These are phyloP conservation scores for Drosophila bocqueti DNA, from an alignment of 1,140 invertebrate species.

Conservation along the genomic window DNA sequence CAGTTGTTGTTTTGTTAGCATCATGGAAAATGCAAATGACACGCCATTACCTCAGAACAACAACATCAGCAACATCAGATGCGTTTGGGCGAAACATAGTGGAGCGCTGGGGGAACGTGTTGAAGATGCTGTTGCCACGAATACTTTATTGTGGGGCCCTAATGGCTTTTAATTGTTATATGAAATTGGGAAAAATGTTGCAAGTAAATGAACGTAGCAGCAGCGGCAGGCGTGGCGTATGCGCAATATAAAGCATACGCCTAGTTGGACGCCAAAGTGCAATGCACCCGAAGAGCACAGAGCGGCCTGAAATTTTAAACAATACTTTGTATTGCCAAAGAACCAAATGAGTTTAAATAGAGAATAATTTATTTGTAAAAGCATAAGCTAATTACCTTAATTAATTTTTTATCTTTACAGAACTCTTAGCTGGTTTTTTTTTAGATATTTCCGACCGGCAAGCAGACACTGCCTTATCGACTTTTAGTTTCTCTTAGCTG, in stretches of 20 bases:
- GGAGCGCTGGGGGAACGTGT: background rate
- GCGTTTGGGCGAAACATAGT: slow-evolving; percentile 16
- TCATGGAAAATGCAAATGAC: slow-evolving; percentile 76
- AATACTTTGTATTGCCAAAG: background rate
- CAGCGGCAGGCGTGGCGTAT: slow-evolving; percentile 6
- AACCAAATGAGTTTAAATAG: no score
- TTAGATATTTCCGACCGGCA: background rate
- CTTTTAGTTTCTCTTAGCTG: slow-evolving; percentile 33
- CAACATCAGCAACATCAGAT: slow-evolving; percentile 24
- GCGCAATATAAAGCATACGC: slow-evolving; percentile 12
- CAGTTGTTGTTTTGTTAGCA: slow-evolving; percentile 49
- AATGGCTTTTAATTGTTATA: slow-evolving; percentile 80
- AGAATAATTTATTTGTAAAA: background rate
- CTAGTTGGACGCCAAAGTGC: slow-evolving; percentile 32
- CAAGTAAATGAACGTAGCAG: slow-evolving; percentile 18
- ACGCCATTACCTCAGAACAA: slow-evolving; percentile 61
- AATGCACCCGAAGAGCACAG: slow-evolving; percentile 33
- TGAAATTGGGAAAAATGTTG: slow-evolving; percentile 70
- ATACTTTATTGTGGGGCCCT: slow-evolving; percentile 67
- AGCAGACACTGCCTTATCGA: slow-evolving; percentile 62
- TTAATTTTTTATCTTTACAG: background rate
- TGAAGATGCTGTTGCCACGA: slow-evolving; percentile 51
- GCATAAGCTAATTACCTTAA: background rate
- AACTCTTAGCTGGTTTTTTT: background rate
- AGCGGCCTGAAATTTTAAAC: slow-evolving; percentile 10